Evolutionary conservation across 1,140 invertebrate species (phyloP).

Genomic region (Medauroidea extradentata): DNA sequence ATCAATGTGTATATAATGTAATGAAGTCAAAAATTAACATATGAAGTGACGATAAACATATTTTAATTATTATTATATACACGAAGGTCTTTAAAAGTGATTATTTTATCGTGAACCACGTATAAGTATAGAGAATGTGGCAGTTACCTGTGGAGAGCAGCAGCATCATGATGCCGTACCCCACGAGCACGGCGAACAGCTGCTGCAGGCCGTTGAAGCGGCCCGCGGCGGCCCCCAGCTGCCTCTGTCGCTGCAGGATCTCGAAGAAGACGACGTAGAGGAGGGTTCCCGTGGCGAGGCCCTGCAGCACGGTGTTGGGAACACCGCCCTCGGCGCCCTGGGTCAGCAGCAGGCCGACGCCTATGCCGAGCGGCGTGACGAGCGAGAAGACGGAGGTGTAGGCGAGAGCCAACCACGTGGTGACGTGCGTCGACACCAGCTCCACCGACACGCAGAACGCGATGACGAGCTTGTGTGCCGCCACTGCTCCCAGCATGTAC

Average conservation of each 20-base stretch:
- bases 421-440: conserved; percentile 62
- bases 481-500: conserved; percentile 78
- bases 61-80: no score
- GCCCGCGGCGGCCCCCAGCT: conserved; percentile 29
- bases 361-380: conserved; percentile 72
- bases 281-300: conserved; percentile 80
- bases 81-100: no score
- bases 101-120: no score
- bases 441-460: conserved; percentile 82
- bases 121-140: no score
- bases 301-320: conserved; percentile 53
- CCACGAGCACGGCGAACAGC: conserved; percentile 41
- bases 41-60: no score
- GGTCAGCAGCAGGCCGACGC: conserved; percentile 60
- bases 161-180: conserved; percentile 43
- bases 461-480: conserved; percentile 85
- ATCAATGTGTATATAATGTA: no score
- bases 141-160: conserved; percentile 41
- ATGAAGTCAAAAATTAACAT: no score
- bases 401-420: conserved; percentile 52
- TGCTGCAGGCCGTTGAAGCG: conserved; percentile 33
- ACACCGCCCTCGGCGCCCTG: conserved; percentile 36
- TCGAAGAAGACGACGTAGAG: conserved; percentile 91
- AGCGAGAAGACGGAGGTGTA: conserved; percentile 75
- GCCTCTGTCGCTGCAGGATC: conserved; percentile 64